Conservation (phyloP, 2,113 vertebrate species). For the Miniopterus natalensis region DNA sequence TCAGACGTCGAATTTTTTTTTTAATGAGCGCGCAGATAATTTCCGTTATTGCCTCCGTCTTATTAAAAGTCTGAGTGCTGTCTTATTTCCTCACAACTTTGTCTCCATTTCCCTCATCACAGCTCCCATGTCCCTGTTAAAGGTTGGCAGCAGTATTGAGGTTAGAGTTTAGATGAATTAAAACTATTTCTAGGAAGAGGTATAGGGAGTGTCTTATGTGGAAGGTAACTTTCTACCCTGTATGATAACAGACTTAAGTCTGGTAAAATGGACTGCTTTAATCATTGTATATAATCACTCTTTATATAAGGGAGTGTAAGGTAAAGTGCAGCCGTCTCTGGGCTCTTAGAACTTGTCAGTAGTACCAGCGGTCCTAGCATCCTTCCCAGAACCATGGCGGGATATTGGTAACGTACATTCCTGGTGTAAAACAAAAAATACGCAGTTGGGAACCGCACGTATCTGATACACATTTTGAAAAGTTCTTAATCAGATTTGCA, state of each 20-base stretch:
- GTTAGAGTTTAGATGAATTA: too few species aligned
- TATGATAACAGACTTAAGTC: accelerated
- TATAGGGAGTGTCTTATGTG: accelerated
- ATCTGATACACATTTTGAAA: accelerated
- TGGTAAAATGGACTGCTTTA: accelerated
- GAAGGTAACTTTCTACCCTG: accelerated
- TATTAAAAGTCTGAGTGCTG: too few species aligned
- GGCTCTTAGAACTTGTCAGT: neutral
- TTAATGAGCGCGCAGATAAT: neutral
- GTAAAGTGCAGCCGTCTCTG: accelerated
- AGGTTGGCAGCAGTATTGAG: accelerated
- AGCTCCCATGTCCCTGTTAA: too few species aligned
- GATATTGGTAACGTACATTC: accelerated
- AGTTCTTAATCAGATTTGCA: accelerated
- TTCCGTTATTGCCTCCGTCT: neutral
- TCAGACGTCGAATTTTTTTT: neutral
- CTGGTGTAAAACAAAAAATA: accelerated
- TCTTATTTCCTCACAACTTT: neutral
- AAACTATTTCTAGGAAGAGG: neutral
- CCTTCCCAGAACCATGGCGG: neutral
- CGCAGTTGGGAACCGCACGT: accelerated
- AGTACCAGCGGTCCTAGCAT: accelerated
- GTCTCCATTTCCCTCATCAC: neutral
- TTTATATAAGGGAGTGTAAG: neutral
- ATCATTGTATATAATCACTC: neutral